These are phyloP conservation scores for Clamator glandarius DNA, from an alignment of 2,797 vertebrate species.

Conservation along the genomic window DNA sequence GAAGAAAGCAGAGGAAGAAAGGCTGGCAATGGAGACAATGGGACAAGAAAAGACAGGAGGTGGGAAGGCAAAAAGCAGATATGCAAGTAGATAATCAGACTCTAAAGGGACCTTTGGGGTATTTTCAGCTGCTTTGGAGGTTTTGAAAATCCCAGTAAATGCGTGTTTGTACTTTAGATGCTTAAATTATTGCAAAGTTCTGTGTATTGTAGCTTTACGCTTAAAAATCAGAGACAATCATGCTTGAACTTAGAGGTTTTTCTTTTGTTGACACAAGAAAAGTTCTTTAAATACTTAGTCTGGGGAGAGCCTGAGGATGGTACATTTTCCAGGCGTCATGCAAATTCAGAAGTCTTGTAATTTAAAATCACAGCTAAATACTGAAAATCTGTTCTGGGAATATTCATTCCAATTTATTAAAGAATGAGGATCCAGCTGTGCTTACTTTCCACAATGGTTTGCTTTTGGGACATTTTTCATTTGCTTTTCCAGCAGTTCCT, in stretches of 20 bases:
- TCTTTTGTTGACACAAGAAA: neutral
- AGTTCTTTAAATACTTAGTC: neutral
- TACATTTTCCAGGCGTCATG: slow-evolving; percentile 37
- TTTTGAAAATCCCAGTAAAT: neutral
- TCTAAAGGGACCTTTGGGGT: neutral
- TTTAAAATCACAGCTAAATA: slow-evolving; percentile 37
- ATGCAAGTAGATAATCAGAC: neutral
- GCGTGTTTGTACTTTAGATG: neutral
- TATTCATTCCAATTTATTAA: slow-evolving; percentile 56
- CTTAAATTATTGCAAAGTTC: neutral
- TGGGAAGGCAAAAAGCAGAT: neutral
- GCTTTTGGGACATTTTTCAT: slow-evolving; percentile 65
- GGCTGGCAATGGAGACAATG: neutral
- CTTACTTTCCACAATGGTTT: slow-evolving; percentile 48
- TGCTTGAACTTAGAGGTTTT: neutral
- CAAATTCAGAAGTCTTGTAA: slow-evolving; percentile 21
- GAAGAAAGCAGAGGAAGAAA: neutral
- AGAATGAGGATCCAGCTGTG: slow-evolving; percentile 51
- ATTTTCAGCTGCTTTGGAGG: neutral
- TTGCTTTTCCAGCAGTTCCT: slow-evolving; percentile 64
- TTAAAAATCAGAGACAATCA: neutral
- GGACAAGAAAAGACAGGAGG: neutral
- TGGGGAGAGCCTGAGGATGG: neutral
- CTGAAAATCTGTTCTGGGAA: slow-evolving; percentile 30
- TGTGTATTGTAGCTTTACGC: neutral